Conservation (phyloP, 2,888 invertebrate species). For the Cerceris rybyensis region DNA sequence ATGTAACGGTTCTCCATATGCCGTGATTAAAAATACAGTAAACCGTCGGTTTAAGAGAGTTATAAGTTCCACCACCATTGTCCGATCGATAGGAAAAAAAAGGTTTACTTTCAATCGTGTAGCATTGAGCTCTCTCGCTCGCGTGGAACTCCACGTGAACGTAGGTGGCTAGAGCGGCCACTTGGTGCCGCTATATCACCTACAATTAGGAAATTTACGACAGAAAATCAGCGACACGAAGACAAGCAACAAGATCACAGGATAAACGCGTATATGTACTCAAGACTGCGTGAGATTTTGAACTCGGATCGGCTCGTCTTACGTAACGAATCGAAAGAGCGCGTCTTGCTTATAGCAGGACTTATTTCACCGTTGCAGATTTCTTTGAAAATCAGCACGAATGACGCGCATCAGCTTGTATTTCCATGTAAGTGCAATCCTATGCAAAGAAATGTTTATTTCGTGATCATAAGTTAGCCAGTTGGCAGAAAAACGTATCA, state of each 20-base stretch:
- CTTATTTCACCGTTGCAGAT: constrained; percentile 37
- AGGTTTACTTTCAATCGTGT: constrained; percentile 70
- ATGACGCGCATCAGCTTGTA: not conserved
- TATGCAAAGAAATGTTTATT: constrained; percentile 26
- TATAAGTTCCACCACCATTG: constrained; percentile 14
- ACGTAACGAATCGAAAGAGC: constrained; percentile 31
- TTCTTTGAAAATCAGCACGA: constrained; percentile 33
- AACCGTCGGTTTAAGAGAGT: constrained; percentile 47
- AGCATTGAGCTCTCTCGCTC: constrained; percentile 72
- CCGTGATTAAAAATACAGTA: constrained; percentile 46
- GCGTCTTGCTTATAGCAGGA: constrained; percentile 16
- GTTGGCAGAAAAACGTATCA: no score
- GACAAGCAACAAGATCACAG: not conserved
- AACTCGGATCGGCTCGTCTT: constrained; percentile 21
- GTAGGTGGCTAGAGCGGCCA: constrained; percentile 69
- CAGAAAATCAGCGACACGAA: not conserved
- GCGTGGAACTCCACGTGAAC: constrained; percentile 80
- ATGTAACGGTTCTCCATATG: constrained; percentile 47
- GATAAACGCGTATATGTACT: not conserved
- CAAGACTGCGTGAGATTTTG: constrained; percentile 19
- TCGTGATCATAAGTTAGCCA: not conserved
- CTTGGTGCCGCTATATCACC: constrained; percentile 23
- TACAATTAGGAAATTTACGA: constrained; percentile 33
- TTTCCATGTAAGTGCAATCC: constrained; percentile 23
- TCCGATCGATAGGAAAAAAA: constrained; percentile 42